Evolutionary conservation across 2,797 vertebrate genomes (phyloP).

Genomic region (Glyptemys insculpta): DNA sequence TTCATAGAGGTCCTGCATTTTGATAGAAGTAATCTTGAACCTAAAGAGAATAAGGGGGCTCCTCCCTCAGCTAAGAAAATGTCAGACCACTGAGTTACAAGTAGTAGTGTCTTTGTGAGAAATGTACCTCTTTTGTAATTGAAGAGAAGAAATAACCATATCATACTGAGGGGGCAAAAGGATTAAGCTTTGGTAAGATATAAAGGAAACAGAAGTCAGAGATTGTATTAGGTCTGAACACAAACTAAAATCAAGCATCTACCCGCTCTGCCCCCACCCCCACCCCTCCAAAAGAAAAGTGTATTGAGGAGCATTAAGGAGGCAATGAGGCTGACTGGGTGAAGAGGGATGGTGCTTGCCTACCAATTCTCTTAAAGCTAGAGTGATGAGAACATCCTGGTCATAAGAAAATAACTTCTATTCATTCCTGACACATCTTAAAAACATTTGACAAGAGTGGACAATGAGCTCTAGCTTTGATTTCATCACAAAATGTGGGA

Average conservation of each 20-base stretch:
- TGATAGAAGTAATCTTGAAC: background rate
- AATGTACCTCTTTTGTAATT: background rate
- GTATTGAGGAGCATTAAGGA: accelerated
- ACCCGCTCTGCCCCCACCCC: background rate
- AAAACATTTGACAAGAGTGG: conserved; percentile 38
- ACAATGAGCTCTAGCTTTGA: conserved; percentile 47
- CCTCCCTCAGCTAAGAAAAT: background rate
- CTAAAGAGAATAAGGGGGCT: background rate
- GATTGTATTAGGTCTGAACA: background rate
- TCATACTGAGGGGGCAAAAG: background rate
- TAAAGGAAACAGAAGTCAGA: background rate
- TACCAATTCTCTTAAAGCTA: background rate
- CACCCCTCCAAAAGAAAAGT: background rate
- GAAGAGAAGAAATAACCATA: background rate
- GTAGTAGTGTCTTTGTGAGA: background rate
- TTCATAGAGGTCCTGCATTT: background rate
- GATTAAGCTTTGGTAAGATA: background rate
- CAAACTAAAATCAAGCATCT: background rate
- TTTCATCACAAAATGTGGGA: conserved; percentile 53
- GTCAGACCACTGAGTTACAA: background rate
- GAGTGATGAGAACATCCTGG: background rate
- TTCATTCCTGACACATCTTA: background rate
- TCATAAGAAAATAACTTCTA: background rate
- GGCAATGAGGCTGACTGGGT: background rate
- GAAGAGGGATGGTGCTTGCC: background rate